phyloP scores from a whole-genome alignment of 2,113 vertebrate genomes.

The Callaeas wilsoni region DNA sequence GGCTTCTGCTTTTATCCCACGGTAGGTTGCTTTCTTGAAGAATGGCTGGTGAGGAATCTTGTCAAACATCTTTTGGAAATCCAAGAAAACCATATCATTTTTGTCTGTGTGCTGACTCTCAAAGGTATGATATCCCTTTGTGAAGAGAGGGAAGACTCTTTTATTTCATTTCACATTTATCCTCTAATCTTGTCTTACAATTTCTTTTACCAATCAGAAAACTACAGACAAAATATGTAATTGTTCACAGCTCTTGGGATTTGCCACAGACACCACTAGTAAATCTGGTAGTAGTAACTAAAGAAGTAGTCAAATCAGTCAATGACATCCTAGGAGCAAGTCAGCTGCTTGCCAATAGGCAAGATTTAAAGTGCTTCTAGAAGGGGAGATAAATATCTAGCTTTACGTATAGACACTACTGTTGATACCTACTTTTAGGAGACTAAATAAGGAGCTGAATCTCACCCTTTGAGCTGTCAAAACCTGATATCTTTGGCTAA shows the following conservation, averaged over 20 bases:
- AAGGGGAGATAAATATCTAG: not conserved
- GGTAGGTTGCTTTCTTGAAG: not conserved
- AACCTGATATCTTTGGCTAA: not conserved
- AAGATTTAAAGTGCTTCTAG: not conserved
- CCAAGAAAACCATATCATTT: not conserved
- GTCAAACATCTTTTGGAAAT: not conserved
- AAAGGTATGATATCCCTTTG: not conserved
- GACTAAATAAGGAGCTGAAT: not conserved
- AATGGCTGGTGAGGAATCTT: not conserved
- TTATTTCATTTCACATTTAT: not conserved
- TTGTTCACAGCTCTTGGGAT: not conserved
- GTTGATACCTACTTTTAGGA: not conserved
- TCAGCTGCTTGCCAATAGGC: not conserved
- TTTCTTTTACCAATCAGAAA: not conserved
- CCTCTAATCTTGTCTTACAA: not conserved
- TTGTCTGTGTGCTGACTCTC: not conserved
- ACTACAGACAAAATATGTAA: not conserved
- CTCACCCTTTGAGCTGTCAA: rapidly evolving
- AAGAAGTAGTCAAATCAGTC: not conserved
- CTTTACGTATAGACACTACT: not conserved
- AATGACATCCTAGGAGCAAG: not conserved
- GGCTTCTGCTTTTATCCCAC: not conserved
- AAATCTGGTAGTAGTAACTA: not conserved
- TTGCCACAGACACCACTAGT: rapidly evolving
- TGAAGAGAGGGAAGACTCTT: not conserved